Base-by-base conservation (phyloP, 2,113 vertebrate species). In the Cinclus mexicanus region DNA sequence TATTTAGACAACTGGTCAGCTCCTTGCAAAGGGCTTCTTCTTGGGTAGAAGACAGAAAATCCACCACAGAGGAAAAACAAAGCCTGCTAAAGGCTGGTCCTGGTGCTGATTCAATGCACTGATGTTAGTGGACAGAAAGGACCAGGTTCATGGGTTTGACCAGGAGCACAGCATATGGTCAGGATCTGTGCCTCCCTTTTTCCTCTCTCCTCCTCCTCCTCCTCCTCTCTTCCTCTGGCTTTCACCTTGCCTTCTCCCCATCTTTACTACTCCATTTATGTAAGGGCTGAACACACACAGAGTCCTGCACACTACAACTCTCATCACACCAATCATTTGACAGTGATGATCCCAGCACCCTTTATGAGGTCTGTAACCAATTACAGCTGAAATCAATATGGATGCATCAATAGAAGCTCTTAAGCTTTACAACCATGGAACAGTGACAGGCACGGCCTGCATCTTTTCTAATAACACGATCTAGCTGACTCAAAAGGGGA, bases 1-100 rank as follows among this genome's bases (percentile, higher is more conserved):
- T 97, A 87, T 96, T 96, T 95, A 90, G 93, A 96, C 94, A 97
- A 95, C 93, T 96, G 94, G 90, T 25, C 56, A 87, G 90, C 80
- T 90, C 68, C 92, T 93, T 90, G 72, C 69, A 92, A 49, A 95
- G 80, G 46, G 44, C 64, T 93, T 47, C 26, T 72, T 79, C 85
- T 87, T 1, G 0, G 47, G 68, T 64, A 67, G 76, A 65, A 92
- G 77, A 75, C 4, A 82, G 57, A 92, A 95, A 90, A 96, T 95
- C 79, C 92, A 94, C 76, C 88, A 95, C 79, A 84, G 88, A 89
- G 76, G 55, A 5, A 83, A 92, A 94, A 93, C 53, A 96, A 94
- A 96, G 47, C 50, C 65, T 85, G 75, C 47, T 52, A 35, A 64
- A 81, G n/a, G 69, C 88, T 68, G 79, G 33, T 70, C 6, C 4